phyloP scores from a whole-genome alignment of 2,888 invertebrate species.

The Noctua janthe region DNA sequence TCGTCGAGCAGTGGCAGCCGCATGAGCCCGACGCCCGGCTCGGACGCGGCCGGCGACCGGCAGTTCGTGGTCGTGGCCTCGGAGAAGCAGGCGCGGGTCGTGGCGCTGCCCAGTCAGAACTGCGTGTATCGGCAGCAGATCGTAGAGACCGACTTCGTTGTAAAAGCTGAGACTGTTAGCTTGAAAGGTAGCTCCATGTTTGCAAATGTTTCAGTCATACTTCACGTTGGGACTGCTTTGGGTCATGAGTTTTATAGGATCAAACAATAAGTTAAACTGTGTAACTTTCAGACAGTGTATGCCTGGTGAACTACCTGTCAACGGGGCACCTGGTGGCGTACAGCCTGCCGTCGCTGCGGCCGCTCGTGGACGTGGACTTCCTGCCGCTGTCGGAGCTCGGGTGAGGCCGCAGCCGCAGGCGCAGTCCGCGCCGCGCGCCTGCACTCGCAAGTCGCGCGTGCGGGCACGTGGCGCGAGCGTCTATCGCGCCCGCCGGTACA shows the following conservation, averaged over 20 bases:
- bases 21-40: constrained; percentile 94
- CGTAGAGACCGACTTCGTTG: constrained; percentile 97
- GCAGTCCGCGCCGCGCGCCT: not conserved
- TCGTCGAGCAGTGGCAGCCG: constrained; percentile 91
- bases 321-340: constrained; percentile 98
- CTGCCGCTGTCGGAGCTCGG: constrained; percentile 98
- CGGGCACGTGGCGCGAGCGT: constrained; percentile 16
- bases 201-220: not conserved
- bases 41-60: constrained; percentile 91
- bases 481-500: constrained; percentile 61
- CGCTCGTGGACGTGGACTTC: constrained; percentile 98
- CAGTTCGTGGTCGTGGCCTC: constrained; percentile 98
- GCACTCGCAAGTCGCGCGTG: constrained; percentile 12
- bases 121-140: constrained; percentile 98
- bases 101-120: constrained; percentile 98
- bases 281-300: constrained; percentile 95
- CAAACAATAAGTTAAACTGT: not conserved
- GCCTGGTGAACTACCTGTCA: constrained; percentile 98
- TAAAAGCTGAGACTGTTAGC: constrained; percentile 97
- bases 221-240: not conserved
- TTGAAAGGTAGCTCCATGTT: constrained; percentile 93
- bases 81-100: constrained; percentile 98
- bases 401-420: constrained; percentile 87
- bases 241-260: not conserved
- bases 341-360: constrained; percentile 98